These are phyloP conservation scores for Tupaia tana DNA, from an alignment of 2,113 vertebrate species.

Conservation along the genomic window DNA sequence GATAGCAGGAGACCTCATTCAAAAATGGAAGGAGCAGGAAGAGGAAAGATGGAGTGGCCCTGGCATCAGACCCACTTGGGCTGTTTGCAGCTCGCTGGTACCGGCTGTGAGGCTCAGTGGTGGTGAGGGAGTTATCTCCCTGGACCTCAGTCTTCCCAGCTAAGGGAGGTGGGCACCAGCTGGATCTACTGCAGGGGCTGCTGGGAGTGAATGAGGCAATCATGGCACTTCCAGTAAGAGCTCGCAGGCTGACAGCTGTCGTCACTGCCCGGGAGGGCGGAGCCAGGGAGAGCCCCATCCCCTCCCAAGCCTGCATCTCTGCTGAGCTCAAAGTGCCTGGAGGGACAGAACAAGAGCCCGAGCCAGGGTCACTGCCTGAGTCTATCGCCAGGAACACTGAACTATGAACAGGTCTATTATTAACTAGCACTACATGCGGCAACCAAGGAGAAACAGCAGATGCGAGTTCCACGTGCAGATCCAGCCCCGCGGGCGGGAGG, in stretches of 20 bases:
- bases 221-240: not conserved
- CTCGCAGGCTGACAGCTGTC: not conserved
- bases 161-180: not conserved
- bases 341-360: not conserved
- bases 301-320: not conserved
- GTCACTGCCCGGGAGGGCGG: rapidly evolving
- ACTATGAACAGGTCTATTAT: slow-evolving; percentile 15
- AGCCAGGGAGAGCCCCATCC: not conserved
- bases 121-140: not conserved
- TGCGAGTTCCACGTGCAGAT: not conserved
- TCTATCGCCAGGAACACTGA: not conserved
- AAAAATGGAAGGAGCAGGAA: not conserved
- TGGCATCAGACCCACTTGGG: not conserved
- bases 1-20: not conserved
- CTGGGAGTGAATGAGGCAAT: not conserved
- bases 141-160: not conserved
- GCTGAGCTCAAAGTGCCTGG: not conserved
- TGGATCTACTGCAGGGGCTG: not conserved
- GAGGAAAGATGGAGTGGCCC: not conserved
- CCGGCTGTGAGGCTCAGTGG: not conserved
- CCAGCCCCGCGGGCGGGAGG: not conserved
- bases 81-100: not conserved
- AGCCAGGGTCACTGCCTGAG: not conserved
- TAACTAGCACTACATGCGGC: not conserved
- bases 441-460: not conserved